Evolutionary conservation across 2,888 invertebrate species (phyloP).

Genomic region (Lumbricus terrestris): DNA sequence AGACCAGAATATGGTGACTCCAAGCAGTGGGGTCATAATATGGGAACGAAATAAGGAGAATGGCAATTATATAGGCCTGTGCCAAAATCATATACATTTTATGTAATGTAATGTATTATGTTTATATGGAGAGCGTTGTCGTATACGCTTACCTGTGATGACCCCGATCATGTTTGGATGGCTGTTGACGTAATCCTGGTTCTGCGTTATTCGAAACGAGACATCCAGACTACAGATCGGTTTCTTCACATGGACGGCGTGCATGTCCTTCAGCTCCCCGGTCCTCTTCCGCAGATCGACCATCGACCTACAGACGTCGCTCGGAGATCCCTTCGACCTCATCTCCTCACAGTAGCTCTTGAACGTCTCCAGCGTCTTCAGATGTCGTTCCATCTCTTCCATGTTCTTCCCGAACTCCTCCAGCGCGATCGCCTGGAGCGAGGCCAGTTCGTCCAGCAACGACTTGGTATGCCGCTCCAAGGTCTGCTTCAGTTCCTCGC

Average conservation of each 20-base stretch:
- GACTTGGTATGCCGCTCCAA: neutral
- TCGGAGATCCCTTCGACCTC: neutral
- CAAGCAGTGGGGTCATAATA: too few species aligned
- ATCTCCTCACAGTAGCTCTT: neutral
- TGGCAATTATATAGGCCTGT: too few species aligned
- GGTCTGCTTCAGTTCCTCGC: neutral
- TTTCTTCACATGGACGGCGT: neutral
- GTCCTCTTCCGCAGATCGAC: neutral
- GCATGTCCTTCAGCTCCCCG: slow-evolving; percentile 5
- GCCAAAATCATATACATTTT: too few species aligned
- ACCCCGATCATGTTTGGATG: neutral
- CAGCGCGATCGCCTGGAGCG: neutral
- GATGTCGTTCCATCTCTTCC: neutral
- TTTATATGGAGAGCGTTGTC: neutral
- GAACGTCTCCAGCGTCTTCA: neutral
- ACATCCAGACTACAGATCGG: neutral
- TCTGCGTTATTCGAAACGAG: neutral
- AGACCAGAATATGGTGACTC: too few species aligned
- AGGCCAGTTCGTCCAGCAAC: neutral
- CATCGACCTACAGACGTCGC: slow-evolving; percentile 10
- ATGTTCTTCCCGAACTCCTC: neutral
- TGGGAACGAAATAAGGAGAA: too few species aligned
- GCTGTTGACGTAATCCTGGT: slow-evolving; percentile 9
- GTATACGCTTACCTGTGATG: slow-evolving; percentile 8
- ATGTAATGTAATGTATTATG: neutral